Evolutionary conservation across 2,797 vertebrate species (phyloP).

Genomic region (Acanthis flammea): DNA sequence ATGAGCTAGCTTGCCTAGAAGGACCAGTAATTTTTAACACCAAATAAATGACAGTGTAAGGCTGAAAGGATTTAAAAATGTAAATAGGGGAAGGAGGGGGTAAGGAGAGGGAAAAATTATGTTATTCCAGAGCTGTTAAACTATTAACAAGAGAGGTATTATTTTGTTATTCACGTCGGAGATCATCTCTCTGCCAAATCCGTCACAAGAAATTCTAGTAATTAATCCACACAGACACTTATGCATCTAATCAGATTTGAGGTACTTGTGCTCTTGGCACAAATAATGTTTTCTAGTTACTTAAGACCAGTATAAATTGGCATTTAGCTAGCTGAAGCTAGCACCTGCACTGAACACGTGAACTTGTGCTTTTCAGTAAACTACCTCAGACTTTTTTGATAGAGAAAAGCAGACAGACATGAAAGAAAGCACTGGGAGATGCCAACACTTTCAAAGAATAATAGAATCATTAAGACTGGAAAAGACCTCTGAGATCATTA

Average conservation of each 20-base stretch:
- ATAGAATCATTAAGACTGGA: neutral
- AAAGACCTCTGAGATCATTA: neutral
- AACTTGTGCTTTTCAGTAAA: neutral
- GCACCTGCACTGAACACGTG: neutral
- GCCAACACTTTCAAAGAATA: neutral
- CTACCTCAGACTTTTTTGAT: neutral
- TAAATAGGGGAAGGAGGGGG: neutral
- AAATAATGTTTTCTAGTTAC: neutral
- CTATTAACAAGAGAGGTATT: neutral
- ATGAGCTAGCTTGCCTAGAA: neutral
- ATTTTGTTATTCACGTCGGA: neutral
- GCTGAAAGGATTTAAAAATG: neutral
- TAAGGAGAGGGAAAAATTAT: neutral
- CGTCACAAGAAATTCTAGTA: conserved; percentile 28
- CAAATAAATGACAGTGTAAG: neutral
- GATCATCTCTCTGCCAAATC: conserved; percentile 12
- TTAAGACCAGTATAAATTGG: conserved; percentile 40
- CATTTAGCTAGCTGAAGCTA: conserved; percentile 24
- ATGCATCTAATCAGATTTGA: conserved; percentile 39
- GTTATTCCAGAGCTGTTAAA: neutral
- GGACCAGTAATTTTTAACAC: neutral
- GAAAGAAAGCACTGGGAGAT: neutral
- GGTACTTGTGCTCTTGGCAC: conserved; percentile 45
- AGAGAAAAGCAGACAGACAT: neutral
- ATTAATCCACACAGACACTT: conserved; percentile 64